Percentiles rank a stretch among this genome's conserved stretches.
Evolutionary conservation across 2,888 invertebrate species (phyloP).

Genomic region (Mythimna albipuncta): DNA sequence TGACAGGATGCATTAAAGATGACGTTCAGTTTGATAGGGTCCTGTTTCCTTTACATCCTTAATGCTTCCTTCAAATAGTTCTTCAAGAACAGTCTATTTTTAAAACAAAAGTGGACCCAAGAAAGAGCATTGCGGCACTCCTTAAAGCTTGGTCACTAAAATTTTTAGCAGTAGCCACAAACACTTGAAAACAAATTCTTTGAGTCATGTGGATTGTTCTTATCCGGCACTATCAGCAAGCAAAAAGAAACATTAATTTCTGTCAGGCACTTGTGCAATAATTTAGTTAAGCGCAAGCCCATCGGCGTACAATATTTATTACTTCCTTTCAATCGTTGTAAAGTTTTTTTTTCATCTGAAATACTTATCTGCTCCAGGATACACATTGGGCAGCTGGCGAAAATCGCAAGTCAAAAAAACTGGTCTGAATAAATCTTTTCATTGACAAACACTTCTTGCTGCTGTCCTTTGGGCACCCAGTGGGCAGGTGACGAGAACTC

Average conservation of each 20-base stretch:
- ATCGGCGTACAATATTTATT: slow-evolving; percentile 48
- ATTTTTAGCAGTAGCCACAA: neutral
- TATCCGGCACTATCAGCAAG: slow-evolving; percentile 31
- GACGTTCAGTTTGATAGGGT: slow-evolving; percentile 4
- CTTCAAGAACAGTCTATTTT: neutral
- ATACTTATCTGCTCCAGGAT: slow-evolving; percentile 52
- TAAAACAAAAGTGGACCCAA: neutral
- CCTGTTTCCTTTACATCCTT: neutral
- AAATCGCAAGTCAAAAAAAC: slow-evolving; percentile 37
- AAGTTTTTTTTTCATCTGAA: slow-evolving; percentile 27
- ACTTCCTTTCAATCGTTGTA: slow-evolving; percentile 48
- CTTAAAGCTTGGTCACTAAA: neutral
- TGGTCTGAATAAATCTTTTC: slow-evolving; percentile 48
- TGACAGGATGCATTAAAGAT: slow-evolving; percentile 22
- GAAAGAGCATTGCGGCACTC: neutral
- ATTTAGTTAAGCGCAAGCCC: slow-evolving; percentile 39
- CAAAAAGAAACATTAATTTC: slow-evolving; percentile 35
- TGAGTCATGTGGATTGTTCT: slow-evolving; percentile 14
- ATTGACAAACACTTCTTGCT: slow-evolving; percentile 36
- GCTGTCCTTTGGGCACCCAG: slow-evolving; percentile 35
- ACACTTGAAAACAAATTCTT: slow-evolving; percentile 5
- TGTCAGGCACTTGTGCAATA: slow-evolving; percentile 39
- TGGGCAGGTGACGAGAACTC: slow-evolving; percentile 59
- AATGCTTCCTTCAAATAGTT: neutral
- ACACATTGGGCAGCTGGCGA: slow-evolving; percentile 50